These are phyloP conservation scores for Acleris laterana DNA, from an alignment of 2,888 invertebrate genomes.

Conservation along the genomic window DNA sequence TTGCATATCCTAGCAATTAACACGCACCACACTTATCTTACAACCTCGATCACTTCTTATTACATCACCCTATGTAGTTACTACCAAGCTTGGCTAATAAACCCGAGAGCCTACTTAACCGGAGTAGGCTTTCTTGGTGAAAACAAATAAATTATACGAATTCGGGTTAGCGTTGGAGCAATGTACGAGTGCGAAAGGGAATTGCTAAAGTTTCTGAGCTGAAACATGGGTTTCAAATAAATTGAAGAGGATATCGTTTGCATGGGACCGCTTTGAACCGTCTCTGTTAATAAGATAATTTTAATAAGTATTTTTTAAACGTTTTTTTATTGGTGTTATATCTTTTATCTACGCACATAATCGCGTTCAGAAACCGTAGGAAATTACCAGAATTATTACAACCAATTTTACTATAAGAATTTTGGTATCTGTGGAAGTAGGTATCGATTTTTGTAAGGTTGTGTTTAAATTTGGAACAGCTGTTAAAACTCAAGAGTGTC, in stretches of 20 bases:
- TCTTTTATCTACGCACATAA: too few relatives aligned
- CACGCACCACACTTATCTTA: constrained; percentile 3
- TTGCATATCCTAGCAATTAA: not conserved
- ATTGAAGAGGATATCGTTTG: constrained; percentile 15
- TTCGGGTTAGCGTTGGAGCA: constrained; percentile 29
- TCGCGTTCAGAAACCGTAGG: too few relatives aligned
- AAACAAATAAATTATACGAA: constrained; percentile 38
- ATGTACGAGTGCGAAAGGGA: constrained; percentile 17
- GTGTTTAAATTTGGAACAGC: too few relatives aligned
- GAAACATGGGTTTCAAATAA: constrained; percentile 26
- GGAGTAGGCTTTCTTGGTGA: constrained; percentile 35
- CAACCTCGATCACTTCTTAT: constrained; percentile 25
- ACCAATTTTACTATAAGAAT: too few relatives aligned
- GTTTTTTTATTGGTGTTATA: too few relatives aligned
- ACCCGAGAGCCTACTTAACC: constrained; percentile 36
- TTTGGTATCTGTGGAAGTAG: too few relatives aligned
- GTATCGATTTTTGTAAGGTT: too few relatives aligned
- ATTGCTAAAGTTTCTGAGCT: constrained; percentile 28
- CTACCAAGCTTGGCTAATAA: constrained; percentile 26
- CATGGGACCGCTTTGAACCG: not conserved
- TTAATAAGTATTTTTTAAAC: not conserved
- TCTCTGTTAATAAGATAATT: too few relatives aligned
- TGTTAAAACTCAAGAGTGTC: too few relatives aligned
- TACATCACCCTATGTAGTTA: constrained; percentile 17
- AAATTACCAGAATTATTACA: too few relatives aligned